A percentile compares a stretch with the other conserved stretches of the same genome.
These are phyloP conservation scores for Parauchenoglanis punctatus DNA, from an alignment of 2,797 vertebrate genomes.

Conservation along the genomic window DNA sequence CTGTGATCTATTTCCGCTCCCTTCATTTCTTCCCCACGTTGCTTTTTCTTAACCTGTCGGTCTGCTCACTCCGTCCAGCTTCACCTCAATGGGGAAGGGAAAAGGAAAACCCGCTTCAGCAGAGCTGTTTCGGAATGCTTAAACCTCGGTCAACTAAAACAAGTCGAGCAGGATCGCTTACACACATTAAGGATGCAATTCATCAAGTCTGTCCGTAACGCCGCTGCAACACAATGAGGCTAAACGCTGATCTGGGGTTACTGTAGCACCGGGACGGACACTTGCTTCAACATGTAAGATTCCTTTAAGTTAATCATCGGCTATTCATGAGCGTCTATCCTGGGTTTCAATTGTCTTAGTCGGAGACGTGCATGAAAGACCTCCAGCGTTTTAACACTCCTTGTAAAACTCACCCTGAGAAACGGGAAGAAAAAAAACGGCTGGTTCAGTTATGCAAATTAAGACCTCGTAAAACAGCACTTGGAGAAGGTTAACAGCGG, in stretches of 20 bases:
- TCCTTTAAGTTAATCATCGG: constrained; percentile 33
- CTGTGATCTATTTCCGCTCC: constrained; percentile 52
- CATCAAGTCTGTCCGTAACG: not conserved
- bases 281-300: constrained; percentile 23
- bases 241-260: constrained; percentile 15
- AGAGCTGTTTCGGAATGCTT: no score
- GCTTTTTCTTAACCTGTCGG: not conserved
- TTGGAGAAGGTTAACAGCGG: constrained; percentile 13
- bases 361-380: not conserved
- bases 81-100: constrained; percentile 6
- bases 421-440: not conserved
- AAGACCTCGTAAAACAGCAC: constrained; percentile 14
- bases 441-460: constrained; percentile 39
- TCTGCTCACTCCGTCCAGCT: constrained; percentile 8
- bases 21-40: constrained; percentile 40
- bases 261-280: not conserved
- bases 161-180: not conserved
- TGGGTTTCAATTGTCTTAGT: not conserved
- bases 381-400: not conserved
- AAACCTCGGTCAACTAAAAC: not conserved
- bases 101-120: not conserved
- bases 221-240: not conserved
- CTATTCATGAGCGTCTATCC: not conserved
- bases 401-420: constrained; percentile 1
- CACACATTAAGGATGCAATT: not conserved